Evolutionary conservation across 2,888 invertebrate genomes (phyloP).

Genomic region (Tetragonula carbonaria): DNA sequence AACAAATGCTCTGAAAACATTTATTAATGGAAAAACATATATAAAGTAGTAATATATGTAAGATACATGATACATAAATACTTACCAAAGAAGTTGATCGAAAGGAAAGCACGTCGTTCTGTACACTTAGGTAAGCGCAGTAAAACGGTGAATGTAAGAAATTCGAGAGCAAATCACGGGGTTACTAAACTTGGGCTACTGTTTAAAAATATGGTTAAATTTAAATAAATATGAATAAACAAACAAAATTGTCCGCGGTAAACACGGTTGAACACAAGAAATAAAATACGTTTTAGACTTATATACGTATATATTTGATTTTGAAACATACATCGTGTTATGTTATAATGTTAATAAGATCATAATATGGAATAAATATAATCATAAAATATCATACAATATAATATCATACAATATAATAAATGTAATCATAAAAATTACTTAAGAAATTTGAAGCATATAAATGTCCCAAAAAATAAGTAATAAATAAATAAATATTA

Average conservation of each 20-base stretch:
- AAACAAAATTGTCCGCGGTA: background rate
- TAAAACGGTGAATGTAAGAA: conserved; percentile 63
- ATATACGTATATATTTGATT: background rate
- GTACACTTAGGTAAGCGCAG: conserved; percentile 58
- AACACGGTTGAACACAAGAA: background rate
- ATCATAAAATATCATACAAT: background rate
- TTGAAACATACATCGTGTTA: too few relatives aligned
- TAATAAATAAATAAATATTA: background rate
- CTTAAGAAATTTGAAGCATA: background rate
- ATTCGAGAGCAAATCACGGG: conserved; percentile 65
- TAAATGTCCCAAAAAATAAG: background rate
- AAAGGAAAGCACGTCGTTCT: conserved; percentile 55
- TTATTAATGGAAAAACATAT: background rate
- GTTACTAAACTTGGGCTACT: conserved; percentile 47
- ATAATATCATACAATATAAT: background rate
- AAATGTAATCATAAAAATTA: background rate
- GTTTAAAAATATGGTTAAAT: conserved; percentile 39
- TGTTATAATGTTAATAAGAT: background rate
- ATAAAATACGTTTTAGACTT: background rate
- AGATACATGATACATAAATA: conserved; percentile 9
- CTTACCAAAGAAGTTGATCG: conserved; percentile 35
- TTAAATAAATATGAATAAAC: background rate
- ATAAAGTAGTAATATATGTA: conserved; percentile 1
- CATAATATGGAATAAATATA: background rate
- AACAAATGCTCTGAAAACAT: background rate